Base-by-base conservation (phyloP, 1,140 invertebrate genomes). In the Dryas iulia region DNA sequence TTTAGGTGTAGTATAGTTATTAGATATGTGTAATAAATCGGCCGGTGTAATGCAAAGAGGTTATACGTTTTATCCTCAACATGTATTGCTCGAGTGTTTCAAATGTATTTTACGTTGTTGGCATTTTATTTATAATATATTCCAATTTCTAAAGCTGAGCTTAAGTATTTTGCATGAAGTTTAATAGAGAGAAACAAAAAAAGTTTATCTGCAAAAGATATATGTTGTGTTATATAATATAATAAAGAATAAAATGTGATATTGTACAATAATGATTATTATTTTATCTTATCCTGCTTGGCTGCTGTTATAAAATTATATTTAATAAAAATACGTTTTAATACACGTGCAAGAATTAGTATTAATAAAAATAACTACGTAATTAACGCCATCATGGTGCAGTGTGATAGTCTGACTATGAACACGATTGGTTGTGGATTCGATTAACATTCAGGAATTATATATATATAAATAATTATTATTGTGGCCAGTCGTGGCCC, bases 211-310 rank as follows among this genome's bases (percentile, higher is more conserved):
- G 83, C 79, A 84, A 83, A 86, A 83, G 83, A 83, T 90, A 87
- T 87, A 88, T 87, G 84, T 87, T 89, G 84, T 90, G 84, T 88
- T 89, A 86, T 81, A 81, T 85, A 77, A 83, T 86, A 80, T 82
- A 83, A 83, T 82, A 86, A 84, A 81, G 68, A 89, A 89, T 87
- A 88, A 88, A 90, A 86, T 90, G 87, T 90, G 86, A 90, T 90
- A 90, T 85, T 87, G 76, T 78, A 86, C 60, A 53, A 59, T 58
- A 63, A 53, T 23, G 30, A 24, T 33, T n/a, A 7, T 24, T 61
- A 58, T 64, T n/a, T 47, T 64, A 56, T 47, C 39, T 21, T 21
- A 47, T 47, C 39, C 39, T 21, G 18, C 14, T 47, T 8, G 7
- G 6, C 7, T 47, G 21, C 5, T 7, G 0, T 35, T 6, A 31